Base-by-base conservation (phyloP, 2,888 invertebrate genomes). In the Rhagium mordax region DNA sequence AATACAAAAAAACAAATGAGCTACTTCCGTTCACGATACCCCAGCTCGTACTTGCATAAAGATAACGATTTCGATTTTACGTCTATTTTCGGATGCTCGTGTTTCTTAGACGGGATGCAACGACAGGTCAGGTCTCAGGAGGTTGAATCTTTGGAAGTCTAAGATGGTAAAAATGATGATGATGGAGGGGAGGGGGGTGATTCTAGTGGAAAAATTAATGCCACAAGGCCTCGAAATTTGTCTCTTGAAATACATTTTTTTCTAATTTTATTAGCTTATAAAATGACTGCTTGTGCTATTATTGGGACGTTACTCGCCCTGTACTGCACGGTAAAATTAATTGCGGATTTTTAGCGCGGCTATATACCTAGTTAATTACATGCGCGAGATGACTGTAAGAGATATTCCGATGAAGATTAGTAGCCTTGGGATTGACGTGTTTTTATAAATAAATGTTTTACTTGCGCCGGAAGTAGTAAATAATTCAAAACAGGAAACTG, bases 401-500 rank as follows among this genome's bases (percentile, higher is more conserved):
- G 64, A 64, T 51, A n/a, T 64, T 24, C 64, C 51, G 64, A 62
- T 27, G 62, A 47, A 62, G 51, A 49, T 21, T 15, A 51, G 27
- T 57, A 64, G 49, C 70, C 74, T 70, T 74, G 67, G 64, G 29
- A 74, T 70, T 24, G 74, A 48, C 59, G 70, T 67, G 67, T 67
- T 70, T 53, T 65, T 65, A 61, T 70, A 61, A 70, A 70, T 70
- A 67, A 70, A 73, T 67, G 71, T 76, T 73, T 70, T 71, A 68
- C 59, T 77, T 55, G 62, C 77, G 57, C 76, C 76, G 78, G 78
- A 78, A 76, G 76, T 78, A 66, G 75, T 78, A 76, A 76, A 76
- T 76, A 75, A 76, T 78, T 72, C 69, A 74, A 76, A 76, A 78
- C 78, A 78, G 78, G 78, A 78, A 78, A 76, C 75, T 53, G 69